Percentiles rank a stretch among this genome's conserved stretches.
Evolutionary conservation across 2,888 invertebrate species (phyloP).

Genomic region (Gastracanthus pulcherrimus): DNA sequence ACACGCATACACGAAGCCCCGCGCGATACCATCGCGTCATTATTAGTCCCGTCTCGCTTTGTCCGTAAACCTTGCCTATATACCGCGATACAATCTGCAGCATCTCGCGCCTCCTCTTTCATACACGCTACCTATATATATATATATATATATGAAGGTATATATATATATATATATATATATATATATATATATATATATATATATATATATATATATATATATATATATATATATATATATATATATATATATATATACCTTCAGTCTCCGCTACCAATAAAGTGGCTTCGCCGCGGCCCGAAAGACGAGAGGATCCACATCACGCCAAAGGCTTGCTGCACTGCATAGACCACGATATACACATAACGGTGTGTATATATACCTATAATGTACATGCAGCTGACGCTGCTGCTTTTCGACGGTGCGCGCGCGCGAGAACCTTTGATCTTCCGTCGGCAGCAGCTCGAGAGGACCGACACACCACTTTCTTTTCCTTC

Average conservation of each 20-base stretch:
- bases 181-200: too few relatives aligned
- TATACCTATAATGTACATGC: too few relatives aligned
- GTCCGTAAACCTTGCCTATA: too few relatives aligned
- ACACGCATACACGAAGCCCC: background rate
- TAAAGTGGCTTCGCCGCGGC: slow-evolving; percentile 33
- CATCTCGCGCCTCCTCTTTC: slow-evolving; percentile 5
- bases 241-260: too few relatives aligned
- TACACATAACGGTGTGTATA: too few relatives aligned
- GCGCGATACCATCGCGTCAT: too few relatives aligned
- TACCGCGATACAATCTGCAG: slow-evolving; percentile 34
- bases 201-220: too few relatives aligned
- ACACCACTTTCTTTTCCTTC: slow-evolving; percentile 50
- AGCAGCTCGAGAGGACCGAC: slow-evolving; percentile 14
- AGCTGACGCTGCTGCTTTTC: slow-evolving; percentile 72
- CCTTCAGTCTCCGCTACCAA: slow-evolving; percentile 29
- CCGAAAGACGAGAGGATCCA: background rate
- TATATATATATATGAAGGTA: too few relatives aligned
- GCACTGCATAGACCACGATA: background rate
- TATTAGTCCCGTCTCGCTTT: background rate
- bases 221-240: too few relatives aligned
- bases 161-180: too few relatives aligned
- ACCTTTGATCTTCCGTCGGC: slow-evolving; percentile 71
- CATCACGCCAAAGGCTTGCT: slow-evolving; percentile 55
- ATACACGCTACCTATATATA: too few relatives aligned
- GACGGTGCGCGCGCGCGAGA: slow-evolving; percentile 46